phyloP scores from a whole-genome alignment of 2,888 invertebrate species.

The Drosophila kambysellisi region DNA sequence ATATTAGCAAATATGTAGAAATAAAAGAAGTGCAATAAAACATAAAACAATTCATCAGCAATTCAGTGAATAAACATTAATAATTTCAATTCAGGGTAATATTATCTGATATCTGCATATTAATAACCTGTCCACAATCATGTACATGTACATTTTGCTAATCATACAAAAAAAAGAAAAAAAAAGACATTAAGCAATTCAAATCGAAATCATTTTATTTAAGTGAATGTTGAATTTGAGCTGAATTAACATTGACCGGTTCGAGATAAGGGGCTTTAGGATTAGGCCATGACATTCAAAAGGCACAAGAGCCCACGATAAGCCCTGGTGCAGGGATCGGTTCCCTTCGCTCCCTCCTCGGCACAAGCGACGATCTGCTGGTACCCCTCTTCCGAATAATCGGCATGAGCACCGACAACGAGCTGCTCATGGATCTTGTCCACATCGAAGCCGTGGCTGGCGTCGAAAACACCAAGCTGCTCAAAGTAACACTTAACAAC shows the following conservation, averaged over 20 bases:
- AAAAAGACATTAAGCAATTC: background rate
- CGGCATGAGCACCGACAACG: conserved; percentile 64
- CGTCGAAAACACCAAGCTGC: conserved; percentile 83
- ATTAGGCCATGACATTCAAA: conserved; percentile 69
- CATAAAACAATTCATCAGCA: too few species aligned
- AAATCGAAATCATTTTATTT: conserved; percentile 15
- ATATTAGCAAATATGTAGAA: background rate
- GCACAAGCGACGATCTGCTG: conserved; percentile 81
- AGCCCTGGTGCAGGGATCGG: conserved; percentile 81
- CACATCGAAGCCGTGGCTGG: conserved; percentile 80
- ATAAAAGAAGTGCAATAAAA: background rate
- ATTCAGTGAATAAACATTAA: too few species aligned
- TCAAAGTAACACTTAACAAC: conserved; percentile 83
- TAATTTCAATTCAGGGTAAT: background rate
- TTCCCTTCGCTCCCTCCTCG: conserved; percentile 74
- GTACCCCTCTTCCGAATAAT: conserved; percentile 80
- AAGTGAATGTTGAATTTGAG: conserved; percentile 12
- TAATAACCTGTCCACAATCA: background rate
- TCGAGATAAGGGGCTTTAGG: background rate
- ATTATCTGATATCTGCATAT: background rate
- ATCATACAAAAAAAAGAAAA: background rate
- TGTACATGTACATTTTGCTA: too few species aligned
- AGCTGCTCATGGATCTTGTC: conserved; percentile 83
- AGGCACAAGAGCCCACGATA: conserved; percentile 66
- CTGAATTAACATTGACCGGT: background rate